phyloP scores from a whole-genome alignment of 2,797 vertebrate species.

The Squalus acanthias region DNA sequence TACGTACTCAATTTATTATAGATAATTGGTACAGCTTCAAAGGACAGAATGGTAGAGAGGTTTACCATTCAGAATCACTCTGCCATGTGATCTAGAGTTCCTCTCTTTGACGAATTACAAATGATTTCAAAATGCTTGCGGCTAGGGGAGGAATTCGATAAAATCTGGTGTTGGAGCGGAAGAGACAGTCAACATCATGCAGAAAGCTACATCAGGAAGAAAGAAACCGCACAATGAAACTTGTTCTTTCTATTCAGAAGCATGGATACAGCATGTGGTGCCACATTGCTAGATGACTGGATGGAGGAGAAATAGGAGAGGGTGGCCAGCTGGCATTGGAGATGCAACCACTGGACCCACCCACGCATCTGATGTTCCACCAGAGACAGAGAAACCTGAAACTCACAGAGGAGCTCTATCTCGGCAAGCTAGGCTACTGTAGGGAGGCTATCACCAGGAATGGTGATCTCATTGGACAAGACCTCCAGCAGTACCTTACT shows the following conservation, averaged over 20 bases:
- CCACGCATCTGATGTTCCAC: neutral
- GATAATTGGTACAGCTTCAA: neutral
- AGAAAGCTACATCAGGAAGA: neutral
- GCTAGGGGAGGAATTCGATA: neutral
- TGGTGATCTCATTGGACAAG: neutral
- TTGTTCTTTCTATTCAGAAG: neutral
- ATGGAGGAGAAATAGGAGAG: neutral
- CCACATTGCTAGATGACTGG: neutral
- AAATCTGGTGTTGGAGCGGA: neutral
- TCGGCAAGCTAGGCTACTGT: neutral
- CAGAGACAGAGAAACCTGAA: neutral
- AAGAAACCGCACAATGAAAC: neutral
- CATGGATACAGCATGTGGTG: neutral
- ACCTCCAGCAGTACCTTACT: neutral
- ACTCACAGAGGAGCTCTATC: neutral
- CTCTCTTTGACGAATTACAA: neutral
- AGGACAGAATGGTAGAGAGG: neutral
- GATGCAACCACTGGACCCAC: neutral
- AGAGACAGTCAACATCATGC: neutral
- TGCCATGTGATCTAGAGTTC: neutral
- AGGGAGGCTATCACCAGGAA: neutral
- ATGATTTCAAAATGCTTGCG: neutral
- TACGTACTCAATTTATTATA: neutral
- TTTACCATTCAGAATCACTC: conserved; percentile 14
- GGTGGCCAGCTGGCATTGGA: neutral